phyloP scores from a whole-genome alignment of 2,797 vertebrate species.

The Alfaro cultratus region DNA sequence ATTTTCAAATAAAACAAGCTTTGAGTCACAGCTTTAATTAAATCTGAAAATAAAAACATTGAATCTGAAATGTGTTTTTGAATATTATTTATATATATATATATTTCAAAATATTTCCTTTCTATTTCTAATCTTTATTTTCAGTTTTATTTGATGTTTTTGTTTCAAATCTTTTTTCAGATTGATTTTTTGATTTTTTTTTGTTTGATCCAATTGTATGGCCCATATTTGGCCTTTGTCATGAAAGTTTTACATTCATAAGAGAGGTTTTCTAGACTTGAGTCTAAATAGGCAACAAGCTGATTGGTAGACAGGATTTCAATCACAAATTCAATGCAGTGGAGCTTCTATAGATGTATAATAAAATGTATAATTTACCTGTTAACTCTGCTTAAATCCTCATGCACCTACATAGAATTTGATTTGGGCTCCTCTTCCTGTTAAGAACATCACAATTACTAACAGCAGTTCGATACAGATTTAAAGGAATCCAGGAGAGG shows the following conservation, averaged over 20 bases:
- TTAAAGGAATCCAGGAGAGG: not conserved
- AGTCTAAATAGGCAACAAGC: conserved; percentile 26
- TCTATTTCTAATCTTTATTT: too few species aligned
- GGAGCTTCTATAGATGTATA: conserved; percentile 6
- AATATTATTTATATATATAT: too few species aligned
- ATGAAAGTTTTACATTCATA: not conserved
- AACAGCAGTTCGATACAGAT: too few species aligned
- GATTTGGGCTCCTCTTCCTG: not conserved
- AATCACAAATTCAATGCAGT: conserved; percentile 34
- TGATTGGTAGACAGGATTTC: conserved; percentile 24
- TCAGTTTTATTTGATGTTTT: too few species aligned
- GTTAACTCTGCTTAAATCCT: not conserved
- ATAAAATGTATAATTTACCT: conserved; percentile 9
- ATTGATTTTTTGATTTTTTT: too few species aligned
- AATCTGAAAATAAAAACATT: too few species aligned
- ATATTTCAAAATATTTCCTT: too few species aligned
- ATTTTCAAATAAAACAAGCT: not conserved
- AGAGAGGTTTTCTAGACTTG: conserved; percentile 50
- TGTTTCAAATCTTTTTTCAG: too few species aligned
- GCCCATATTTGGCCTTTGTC: not conserved
- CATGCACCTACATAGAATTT: not conserved
- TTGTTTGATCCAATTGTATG: too few species aligned
- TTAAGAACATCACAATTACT: not conserved
- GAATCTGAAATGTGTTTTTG: too few species aligned
- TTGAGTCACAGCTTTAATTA: too few species aligned